Evolutionary conservation across 2,888 invertebrate genomes (phyloP).

Genomic region (Eristalis tenax): DNA sequence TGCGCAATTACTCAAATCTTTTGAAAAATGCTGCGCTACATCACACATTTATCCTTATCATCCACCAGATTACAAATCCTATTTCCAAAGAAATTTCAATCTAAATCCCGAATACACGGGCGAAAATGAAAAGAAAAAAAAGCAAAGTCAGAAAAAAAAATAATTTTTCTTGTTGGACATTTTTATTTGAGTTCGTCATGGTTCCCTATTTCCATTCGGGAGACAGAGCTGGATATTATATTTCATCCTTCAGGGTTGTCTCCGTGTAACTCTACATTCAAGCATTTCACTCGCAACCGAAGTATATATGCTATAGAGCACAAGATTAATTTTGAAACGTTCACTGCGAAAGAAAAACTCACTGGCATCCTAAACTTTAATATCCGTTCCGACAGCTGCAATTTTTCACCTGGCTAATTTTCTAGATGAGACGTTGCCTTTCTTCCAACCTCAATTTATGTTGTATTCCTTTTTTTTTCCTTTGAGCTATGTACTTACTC

Average conservation of each 20-base stretch:
- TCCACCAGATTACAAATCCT: slow-evolving; percentile 36
- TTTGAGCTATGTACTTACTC: slow-evolving; percentile 3
- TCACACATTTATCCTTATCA: slow-evolving; percentile 57
- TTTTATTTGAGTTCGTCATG: slow-evolving; percentile 59
- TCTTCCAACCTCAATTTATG: slow-evolving; percentile 15
- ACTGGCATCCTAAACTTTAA: slow-evolving; percentile 65
- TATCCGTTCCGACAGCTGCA: slow-evolving; percentile 72
- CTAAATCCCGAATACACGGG: slow-evolving; percentile 37
- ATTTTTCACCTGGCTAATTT: slow-evolving; percentile 72
- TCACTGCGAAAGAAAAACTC: slow-evolving; percentile 37
- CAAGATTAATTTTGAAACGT: slow-evolving; percentile 71
- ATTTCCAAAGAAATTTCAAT: slow-evolving; percentile 48
- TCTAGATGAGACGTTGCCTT: slow-evolving; percentile 71
- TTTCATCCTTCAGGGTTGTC: slow-evolving; percentile 62
- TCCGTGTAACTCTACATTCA: slow-evolving; percentile 54
- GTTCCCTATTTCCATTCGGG: neutral
- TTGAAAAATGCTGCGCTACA: slow-evolving; percentile 62
- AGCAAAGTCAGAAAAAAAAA: slow-evolving; percentile 21
- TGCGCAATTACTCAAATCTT: slow-evolving; percentile 62
- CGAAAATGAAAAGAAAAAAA: neutral
- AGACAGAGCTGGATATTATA: slow-evolving; percentile 37
- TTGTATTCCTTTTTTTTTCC: slow-evolving; percentile 23
- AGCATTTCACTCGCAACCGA: slow-evolving; percentile 1
- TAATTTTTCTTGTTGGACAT: slow-evolving; percentile 59
- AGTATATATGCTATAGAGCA: slow-evolving; percentile 25